These are phyloP conservation scores for Leptogaster cylindrica DNA, from an alignment of 2,888 invertebrate species.

Conservation along the genomic window DNA sequence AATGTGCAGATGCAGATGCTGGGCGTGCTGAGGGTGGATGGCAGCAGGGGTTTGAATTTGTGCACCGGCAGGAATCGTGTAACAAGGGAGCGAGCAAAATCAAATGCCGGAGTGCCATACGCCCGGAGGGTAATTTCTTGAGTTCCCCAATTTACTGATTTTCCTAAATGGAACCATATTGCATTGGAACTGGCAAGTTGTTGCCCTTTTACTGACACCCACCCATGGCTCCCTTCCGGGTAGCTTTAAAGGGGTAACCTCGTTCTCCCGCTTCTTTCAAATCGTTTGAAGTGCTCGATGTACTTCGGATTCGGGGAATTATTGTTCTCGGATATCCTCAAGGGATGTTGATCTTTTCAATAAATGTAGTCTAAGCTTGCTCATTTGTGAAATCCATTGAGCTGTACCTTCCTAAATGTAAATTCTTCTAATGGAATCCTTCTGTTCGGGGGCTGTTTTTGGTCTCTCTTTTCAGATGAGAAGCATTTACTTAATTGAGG, in stretches of 20 bases:
- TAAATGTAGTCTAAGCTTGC: slow-evolving; percentile 1
- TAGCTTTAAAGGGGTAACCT: slow-evolving; percentile 10
- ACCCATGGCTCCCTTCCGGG: background rate
- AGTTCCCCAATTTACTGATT: slow-evolving; percentile 40
- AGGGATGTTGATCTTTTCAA: slow-evolving; percentile 34
- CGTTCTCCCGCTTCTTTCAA: background rate
- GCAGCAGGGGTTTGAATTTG: slow-evolving; percentile 16
- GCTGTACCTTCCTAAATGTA: slow-evolving; percentile 5
- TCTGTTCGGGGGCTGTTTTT: no score
- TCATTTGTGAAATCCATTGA: slow-evolving; percentile 30
- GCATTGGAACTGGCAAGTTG: slow-evolving; percentile 30
- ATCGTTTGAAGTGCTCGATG: slow-evolving; percentile 14
- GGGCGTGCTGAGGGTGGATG: slow-evolving; percentile 4
- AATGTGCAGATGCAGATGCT: slow-evolving; percentile 18
- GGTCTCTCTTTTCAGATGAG: no score
- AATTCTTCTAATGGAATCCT: slow-evolving; percentile 31
- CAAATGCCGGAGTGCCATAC: slow-evolving; percentile 25
- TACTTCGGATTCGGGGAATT: slow-evolving; percentile 19
- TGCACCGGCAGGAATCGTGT: slow-evolving; percentile 30
- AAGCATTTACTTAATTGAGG: no score
- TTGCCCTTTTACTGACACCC: slow-evolving; percentile 30
- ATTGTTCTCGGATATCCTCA: slow-evolving; percentile 38
- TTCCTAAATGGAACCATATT: slow-evolving; percentile 39
- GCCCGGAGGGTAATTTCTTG: slow-evolving; percentile 32
- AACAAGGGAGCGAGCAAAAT: slow-evolving; percentile 17